Base-by-base conservation (phyloP, 2,797 vertebrate genomes). In the Kryptopterus vitreolus region DNA sequence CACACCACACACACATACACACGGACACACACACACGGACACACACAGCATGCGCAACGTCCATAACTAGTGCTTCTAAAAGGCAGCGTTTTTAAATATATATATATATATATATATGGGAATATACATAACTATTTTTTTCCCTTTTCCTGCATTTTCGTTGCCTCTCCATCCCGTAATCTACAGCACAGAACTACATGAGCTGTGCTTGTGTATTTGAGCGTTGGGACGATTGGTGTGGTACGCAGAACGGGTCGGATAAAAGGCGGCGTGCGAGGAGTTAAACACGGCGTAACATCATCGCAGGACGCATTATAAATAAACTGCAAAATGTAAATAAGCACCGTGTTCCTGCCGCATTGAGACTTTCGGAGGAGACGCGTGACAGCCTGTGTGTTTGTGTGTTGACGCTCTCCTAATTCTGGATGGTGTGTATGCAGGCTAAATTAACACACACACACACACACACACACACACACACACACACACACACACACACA, bases 351-450 rank as follows among this genome's bases (percentile, higher is more conserved):
- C 72, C 77, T 61, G 78, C 76, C 22, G 48, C 20, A 71, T 73
- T 3, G 35, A 57, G 70, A 75, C 46, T 70, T 83, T 78, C 3
- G 76, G 63, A 52, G 70, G 33, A 57, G 46, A 52, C 68, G 65
- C 57, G 53, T 85, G 84, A 83, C 46, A 79, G 48, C 61, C 38
- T 43, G 38, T 10, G 38, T 7, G n/a, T 10, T 6, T 7, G n/a
- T 65, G 79, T 52, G 46, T 50, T 73, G 59, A 13, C 53, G 46
- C 43, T 43, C 26, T 80, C 31, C 71, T 75, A 58, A 75, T 68
- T 24, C 53, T 55, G 76, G 59, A 55, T 65, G 83, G 26, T 53
- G 68, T 71, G 68, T 52, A 31, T 22, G 26, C 68, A 71, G 18
- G 26, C 48, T 31, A 29, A 48, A 68, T 6, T 68, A 13, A 24